Evolutionary conservation across 2,797 vertebrate genomes (phyloP).

Genomic region (Chaunax sp.): DNA sequence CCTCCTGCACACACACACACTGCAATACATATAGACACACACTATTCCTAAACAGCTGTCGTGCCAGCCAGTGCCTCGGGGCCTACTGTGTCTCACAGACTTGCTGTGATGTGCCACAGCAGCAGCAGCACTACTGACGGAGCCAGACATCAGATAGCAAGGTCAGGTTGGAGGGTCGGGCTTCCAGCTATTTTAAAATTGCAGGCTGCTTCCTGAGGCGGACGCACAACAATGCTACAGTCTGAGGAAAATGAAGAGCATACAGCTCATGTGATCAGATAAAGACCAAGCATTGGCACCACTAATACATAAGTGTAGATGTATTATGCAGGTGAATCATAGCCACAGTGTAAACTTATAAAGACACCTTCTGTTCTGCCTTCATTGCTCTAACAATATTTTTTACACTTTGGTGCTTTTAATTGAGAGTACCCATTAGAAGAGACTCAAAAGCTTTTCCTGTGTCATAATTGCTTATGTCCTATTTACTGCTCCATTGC

Average conservation of each 20-base stretch:
- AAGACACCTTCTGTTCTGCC: too few species aligned
- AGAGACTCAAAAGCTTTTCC: conserved; percentile 12
- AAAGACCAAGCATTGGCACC: not conserved
- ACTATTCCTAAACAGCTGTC: conserved; percentile 48
- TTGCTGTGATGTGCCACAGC: not conserved
- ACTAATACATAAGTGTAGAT: not conserved
- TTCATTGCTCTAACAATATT: not conserved
- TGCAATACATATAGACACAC: conserved; percentile 13
- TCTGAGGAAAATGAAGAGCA: conserved; percentile 6
- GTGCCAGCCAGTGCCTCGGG: conserved; percentile 37
- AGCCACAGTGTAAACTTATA: not conserved
- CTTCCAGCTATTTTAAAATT: conserved; percentile 55
- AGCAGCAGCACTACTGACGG: conserved; percentile 3
- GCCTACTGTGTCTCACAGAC: conserved; percentile 7
- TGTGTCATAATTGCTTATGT: conserved; percentile 52
- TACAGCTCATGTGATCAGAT: conserved; percentile 12
- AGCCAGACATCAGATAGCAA: conserved; percentile 33
- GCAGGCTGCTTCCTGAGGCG: conserved; percentile 49
- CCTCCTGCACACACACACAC: conserved; percentile 9
- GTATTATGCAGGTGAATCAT: not conserved
- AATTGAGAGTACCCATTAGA: not conserved
- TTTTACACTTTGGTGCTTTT: not conserved
- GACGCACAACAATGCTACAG: conserved; percentile 19
- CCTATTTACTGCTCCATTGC: conserved; percentile 42
- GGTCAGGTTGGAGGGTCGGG: conserved; percentile 18